Evolutionary conservation across 2,888 invertebrate genomes (phyloP), one percentile per base, ranked within the genome.

Genomic region (Mayetiola destructor): DNA sequence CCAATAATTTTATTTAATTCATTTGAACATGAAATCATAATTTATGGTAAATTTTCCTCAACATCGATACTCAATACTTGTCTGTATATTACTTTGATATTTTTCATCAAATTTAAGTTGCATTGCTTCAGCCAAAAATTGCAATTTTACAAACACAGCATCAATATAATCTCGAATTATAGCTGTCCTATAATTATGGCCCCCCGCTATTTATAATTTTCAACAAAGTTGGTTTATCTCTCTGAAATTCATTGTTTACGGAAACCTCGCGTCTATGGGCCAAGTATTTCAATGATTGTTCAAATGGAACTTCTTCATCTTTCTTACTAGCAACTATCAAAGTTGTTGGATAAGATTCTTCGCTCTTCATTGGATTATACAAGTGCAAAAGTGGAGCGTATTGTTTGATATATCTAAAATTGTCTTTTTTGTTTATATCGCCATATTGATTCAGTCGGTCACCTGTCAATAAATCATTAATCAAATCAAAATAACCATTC

Each of bases 51-150:
- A n/a, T n/a, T n/a, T n/a, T n/a, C n/a, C n/a, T n/a, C n/a, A n/a
- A n/a, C n/a, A n/a, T n/a, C n/a, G n/a, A n/a, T n/a, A n/a, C n/a
- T n/a, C n/a, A n/a, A n/a, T n/a, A n/a, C n/a, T n/a, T n/a, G n/a
- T n/a, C n/a, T n/a, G n/a, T n/a, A n/a, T n/a, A n/a, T n/a, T 21
- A 8, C 2, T 27, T 53, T 54, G 18, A 54, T 54, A 54, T 54
- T 18, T 18, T 3, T 32, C 27, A 21, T 37, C 36, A 10, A 3
- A 37, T 37, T 37, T 55, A 20, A 55, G n/a, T 16, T 55, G 12
- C 55, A 55, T 55, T 3, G 37, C 55, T 55, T 55, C 36, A 16
- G 55, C 55, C 23, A 55, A 37, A 36, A 55, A 55, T 55, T 36
- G 8, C 18, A 55, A 23, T 35, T 55, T 55, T 12, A 36, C 21